Evolutionary conservation across 2,888 invertebrate genomes (phyloP).

Genomic region (Andrena hattorfiana): DNA sequence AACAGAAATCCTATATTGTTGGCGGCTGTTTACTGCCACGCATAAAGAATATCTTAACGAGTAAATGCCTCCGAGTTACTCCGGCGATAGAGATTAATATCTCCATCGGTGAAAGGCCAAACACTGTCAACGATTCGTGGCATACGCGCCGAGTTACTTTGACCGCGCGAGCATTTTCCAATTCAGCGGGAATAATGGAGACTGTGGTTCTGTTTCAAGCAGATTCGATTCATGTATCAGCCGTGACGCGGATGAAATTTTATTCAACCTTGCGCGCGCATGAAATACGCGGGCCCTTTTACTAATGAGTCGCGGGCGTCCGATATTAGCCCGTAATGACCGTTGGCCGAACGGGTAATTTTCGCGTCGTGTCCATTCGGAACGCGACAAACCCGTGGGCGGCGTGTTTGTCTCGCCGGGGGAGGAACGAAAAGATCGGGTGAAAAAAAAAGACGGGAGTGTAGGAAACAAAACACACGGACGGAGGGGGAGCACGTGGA

Average conservation of each 20-base stretch:
- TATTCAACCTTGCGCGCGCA: slow-evolving; percentile 33
- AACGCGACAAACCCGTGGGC: not conserved
- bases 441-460: not conserved
- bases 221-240: slow-evolving; percentile 31
- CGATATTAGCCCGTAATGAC: slow-evolving; percentile 30
- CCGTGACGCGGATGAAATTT: slow-evolving; percentile 25
- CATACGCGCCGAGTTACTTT: not conserved
- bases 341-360: slow-evolving; percentile 35
- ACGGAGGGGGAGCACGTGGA: slow-evolving; percentile 26
- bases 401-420: not conserved
- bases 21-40: too few relatives aligned
- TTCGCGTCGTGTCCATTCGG: not conserved
- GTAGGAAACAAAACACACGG: slow-evolving; percentile 1
- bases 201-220: slow-evolving; percentile 19
- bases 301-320: slow-evolving; percentile 30
- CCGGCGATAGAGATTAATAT: too few relatives aligned
- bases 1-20: too few relatives aligned
- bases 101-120: not conserved
- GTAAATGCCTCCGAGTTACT: too few relatives aligned
- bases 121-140: not conserved
- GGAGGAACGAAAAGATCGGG: not conserved
- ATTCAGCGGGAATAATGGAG: slow-evolving; percentile 23
- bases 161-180: not conserved
- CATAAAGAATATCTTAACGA: too few relatives aligned
- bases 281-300: slow-evolving; percentile 29